These are phyloP conservation scores for Knipowitschia caucasica DNA, from an alignment of 2,797 vertebrate species.

Conservation along the genomic window DNA sequence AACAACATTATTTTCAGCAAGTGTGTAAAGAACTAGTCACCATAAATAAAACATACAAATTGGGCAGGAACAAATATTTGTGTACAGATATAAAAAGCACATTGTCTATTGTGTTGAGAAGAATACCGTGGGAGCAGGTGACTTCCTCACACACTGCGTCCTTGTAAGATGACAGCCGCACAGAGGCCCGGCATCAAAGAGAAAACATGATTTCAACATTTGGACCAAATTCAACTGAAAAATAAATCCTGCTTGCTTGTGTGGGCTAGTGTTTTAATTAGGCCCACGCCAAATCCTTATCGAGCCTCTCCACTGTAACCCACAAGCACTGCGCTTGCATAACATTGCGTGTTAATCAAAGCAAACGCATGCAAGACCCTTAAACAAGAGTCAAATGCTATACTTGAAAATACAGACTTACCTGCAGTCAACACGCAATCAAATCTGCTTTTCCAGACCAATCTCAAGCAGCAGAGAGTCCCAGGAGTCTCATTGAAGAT, in stretches of 20 bases:
- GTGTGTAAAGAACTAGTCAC: background rate
- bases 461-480: conserved; percentile 32
- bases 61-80: background rate
- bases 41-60: background rate
- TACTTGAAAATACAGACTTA: conserved; percentile 6
- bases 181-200: conserved; percentile 5
- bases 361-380: conserved; percentile 18
- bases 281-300: conserved; percentile 55
- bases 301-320: conserved; percentile 40
- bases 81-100: background rate
- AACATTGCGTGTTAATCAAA: conserved; percentile 42
- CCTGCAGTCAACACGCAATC: conserved; percentile 21
- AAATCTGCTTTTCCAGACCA: conserved; percentile 13
- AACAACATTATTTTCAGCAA: background rate
- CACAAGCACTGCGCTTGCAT: conserved; percentile 47
- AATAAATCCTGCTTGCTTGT: conserved; percentile 10
- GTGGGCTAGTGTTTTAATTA: conserved; percentile 47
- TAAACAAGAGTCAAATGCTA: conserved; percentile 2
- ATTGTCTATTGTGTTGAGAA: background rate
- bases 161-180: background rate
- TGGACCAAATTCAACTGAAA: conserved; percentile 28
- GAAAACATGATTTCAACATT: background rate
- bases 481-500: conserved; percentile 40
- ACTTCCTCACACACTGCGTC: background rate
- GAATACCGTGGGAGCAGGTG: background rate